Conservation (phyloP, 2,888 invertebrate genomes). For the Nomada goodeniana region DNA sequence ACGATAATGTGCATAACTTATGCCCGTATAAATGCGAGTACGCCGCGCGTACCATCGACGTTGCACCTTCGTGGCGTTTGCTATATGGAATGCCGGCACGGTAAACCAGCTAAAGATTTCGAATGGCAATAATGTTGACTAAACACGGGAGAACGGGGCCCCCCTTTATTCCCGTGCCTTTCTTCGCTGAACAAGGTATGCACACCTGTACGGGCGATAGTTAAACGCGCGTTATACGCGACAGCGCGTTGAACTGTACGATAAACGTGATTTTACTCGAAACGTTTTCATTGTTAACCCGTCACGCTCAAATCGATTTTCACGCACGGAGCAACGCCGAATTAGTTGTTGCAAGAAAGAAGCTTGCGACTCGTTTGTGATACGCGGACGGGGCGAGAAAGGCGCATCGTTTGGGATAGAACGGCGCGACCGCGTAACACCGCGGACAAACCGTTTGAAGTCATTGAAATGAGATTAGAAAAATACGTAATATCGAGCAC, state of each 20-base stretch:
- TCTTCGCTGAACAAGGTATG: slow-evolving; percentile 47
- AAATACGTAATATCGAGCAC: no score
- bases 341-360: no score
- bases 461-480: no score
- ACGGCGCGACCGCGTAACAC: no score
- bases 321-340: no score
- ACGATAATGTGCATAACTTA: slow-evolving; percentile 68
- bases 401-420: no score
- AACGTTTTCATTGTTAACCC: background rate
- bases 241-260: background rate
- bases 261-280: background rate
- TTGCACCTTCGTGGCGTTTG: slow-evolving; percentile 46
- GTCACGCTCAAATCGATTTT: no score
- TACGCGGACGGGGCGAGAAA: no score
- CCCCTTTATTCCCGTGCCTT: slow-evolving; percentile 43
- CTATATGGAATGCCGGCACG: slow-evolving; percentile 46
- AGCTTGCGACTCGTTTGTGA: no score
- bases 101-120: slow-evolving; percentile 57
- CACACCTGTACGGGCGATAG: background rate
- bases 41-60: slow-evolving; percentile 44
- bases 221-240: background rate
- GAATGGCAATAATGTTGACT: slow-evolving; percentile 62
- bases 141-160: slow-evolving; percentile 52
- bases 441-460: no score
- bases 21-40: slow-evolving; percentile 51